These are phyloP conservation scores for Diaphora mendica DNA, from an alignment of 2,888 invertebrate species.

Conservation along the genomic window DNA sequence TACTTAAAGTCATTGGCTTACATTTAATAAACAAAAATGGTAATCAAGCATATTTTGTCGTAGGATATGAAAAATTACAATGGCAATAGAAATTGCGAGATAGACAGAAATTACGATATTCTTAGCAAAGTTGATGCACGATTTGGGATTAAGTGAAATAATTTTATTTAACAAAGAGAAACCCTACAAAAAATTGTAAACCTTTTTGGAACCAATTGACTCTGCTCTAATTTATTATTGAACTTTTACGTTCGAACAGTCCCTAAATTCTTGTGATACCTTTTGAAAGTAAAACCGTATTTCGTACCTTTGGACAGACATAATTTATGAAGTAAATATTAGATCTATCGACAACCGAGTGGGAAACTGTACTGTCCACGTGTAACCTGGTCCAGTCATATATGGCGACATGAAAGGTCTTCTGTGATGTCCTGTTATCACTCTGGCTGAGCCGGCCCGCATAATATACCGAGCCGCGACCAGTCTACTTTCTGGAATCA, in stretches of 20 bases:
- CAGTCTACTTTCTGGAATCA: not conserved
- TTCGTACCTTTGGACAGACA: not conserved
- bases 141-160: not conserved
- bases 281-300: not conserved
- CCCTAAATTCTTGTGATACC: not conserved
- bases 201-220: constrained; percentile 19
- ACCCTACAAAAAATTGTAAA: not conserved
- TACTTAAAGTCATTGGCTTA: too few species aligned
- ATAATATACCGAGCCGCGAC: too few species aligned
- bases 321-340: not conserved
- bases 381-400: not conserved
- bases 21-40: too few species aligned
- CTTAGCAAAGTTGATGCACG: not conserved
- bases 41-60: too few species aligned
- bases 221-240: constrained; percentile 12
- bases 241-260: constrained; percentile 3
- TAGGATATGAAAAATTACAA: too few species aligned
- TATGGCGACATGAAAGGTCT: not conserved
- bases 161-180: not conserved
- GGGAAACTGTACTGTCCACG: too few species aligned
- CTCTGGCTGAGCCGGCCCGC: too few species aligned
- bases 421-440: too few species aligned
- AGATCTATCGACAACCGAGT: not conserved
- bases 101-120: not conserved
- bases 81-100: too few species aligned